Conservation (phyloP, 2,888 invertebrate genomes). For the Rhamphomyia laevipes region DNA sequence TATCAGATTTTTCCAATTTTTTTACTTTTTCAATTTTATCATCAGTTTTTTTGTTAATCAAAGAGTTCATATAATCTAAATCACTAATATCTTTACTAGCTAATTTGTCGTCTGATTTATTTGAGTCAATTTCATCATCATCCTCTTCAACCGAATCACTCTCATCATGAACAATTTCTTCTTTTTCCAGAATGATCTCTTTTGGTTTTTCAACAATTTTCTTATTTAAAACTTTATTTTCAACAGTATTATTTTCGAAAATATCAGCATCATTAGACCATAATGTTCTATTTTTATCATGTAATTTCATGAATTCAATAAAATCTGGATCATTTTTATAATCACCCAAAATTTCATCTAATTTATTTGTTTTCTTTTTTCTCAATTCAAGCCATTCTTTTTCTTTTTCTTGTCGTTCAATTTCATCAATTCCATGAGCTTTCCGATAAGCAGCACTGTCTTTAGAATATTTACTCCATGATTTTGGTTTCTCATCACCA, state of each 20-base stretch:
- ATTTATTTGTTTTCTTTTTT: constrained; percentile 40
- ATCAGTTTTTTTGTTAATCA: constrained; percentile 38
- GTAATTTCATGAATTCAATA: constrained; percentile 78
- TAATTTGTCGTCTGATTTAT: constrained; percentile 41
- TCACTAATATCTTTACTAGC: constrained; percentile 67
- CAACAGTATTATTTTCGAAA: constrained; percentile 21
- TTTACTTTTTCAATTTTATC: constrained; percentile 18
- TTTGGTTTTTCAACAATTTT: background rate
- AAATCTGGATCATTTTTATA: constrained; percentile 83
- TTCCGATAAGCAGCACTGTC: constrained; percentile 59
- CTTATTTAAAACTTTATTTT: constrained; percentile 27
- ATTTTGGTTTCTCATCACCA: constrained; percentile 63
- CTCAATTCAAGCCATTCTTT: constrained; percentile 19
- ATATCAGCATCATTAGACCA: constrained; percentile 45
- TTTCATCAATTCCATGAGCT: constrained; percentile 35
- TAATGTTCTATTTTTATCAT: constrained; percentile 44
- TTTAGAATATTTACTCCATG: constrained; percentile 86
- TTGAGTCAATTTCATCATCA: background rate
- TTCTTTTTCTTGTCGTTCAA: constrained; percentile 24
- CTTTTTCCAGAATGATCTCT: background rate
- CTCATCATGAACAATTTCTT: background rate
- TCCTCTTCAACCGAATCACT: constrained; percentile 1
- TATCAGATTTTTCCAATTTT: constrained; percentile 25
- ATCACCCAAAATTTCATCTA: constrained; percentile 57
- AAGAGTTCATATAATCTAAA: constrained; percentile 64